Conservation (phyloP, 2,113 vertebrate genomes). For the Python bivittatus region DNA sequence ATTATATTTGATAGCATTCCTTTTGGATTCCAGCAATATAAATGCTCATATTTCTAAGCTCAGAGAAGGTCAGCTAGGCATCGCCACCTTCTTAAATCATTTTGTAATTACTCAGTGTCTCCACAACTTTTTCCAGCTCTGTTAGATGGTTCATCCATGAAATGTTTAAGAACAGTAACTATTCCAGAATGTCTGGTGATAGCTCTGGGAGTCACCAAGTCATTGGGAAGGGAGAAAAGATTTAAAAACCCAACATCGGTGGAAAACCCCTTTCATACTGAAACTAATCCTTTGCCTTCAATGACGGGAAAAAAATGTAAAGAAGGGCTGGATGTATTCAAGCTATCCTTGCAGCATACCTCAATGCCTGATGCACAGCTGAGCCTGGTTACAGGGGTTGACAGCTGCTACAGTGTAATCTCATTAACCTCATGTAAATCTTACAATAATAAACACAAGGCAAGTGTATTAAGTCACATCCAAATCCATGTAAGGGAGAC, state of each 20-base stretch:
- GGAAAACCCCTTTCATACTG: not conserved
- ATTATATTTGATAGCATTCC: not conserved
- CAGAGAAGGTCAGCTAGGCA: not conserved
- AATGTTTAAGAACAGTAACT: not conserved
- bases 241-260: not conserved
- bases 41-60: not conserved
- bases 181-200: not conserved
- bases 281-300: not conserved
- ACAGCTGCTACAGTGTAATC: slow-evolving; percentile 6
- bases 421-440: slow-evolving; percentile 30
- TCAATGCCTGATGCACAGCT: not conserved
- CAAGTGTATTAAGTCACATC: not conserved
- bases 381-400: not conserved
- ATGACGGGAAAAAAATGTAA: not conserved
- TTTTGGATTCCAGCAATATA: not conserved
- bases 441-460: slow-evolving; percentile 14
- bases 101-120: not conserved
- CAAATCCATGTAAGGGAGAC: not conserved
- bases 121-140: not conserved
- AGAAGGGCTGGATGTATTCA: not conserved
- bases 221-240: not conserved
- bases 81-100: not conserved
- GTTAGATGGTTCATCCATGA: not conserved
- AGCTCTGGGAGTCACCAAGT: not conserved
- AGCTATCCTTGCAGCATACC: not conserved